Conservation (phyloP, 1,140 invertebrate genomes). For the Odontomachus brunneus region DNA sequence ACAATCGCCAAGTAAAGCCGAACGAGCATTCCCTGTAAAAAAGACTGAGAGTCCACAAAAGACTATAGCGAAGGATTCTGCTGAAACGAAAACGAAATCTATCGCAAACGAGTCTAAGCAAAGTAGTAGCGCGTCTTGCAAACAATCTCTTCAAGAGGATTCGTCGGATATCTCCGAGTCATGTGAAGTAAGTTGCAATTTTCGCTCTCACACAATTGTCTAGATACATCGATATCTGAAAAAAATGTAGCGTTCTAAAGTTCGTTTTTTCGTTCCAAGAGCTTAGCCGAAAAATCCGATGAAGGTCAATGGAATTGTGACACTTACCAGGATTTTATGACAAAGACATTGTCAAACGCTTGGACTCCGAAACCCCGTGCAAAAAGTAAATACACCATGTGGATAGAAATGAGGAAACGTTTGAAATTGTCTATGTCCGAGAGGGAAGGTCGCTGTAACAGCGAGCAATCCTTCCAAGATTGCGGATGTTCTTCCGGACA, state of each 20-base stretch:
- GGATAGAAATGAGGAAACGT: slow-evolving; percentile 82
- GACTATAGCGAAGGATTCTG: slow-evolving; percentile 37
- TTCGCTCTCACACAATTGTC: slow-evolving; percentile 8
- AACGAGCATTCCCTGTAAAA: slow-evolving; percentile 67
- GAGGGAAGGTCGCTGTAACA: slow-evolving; percentile 86
- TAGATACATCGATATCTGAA: slow-evolving; percentile 22
- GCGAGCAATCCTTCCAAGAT: slow-evolving; percentile 90
- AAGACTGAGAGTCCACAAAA: slow-evolving; percentile 69
- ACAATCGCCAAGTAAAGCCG: slow-evolving; percentile 64
- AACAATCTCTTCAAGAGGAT: slow-evolving; percentile 67
- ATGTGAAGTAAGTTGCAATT: slow-evolving; percentile 68
- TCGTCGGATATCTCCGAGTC: slow-evolving; percentile 68
- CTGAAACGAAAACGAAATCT: slow-evolving; percentile 61
- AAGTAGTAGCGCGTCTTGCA: slow-evolving; percentile 10
- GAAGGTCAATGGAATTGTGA: slow-evolving; percentile 62
- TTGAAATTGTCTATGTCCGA: slow-evolving; percentile 79
- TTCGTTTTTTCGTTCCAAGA: slow-evolving; percentile 56
- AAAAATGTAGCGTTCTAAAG: slow-evolving; percentile 27
- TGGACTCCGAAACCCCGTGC: slow-evolving; percentile 76
- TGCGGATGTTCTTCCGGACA: slow-evolving; percentile 93
- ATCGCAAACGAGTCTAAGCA: slow-evolving; percentile 56
- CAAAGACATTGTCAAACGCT: slow-evolving; percentile 78
- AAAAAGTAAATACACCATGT: slow-evolving; percentile 76
- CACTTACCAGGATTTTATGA: slow-evolving; percentile 67
- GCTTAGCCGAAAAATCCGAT: slow-evolving; percentile 67